Evolutionary conservation across 1,140 invertebrate species (phyloP), one percentile per base, ranked within the genome.

Genomic region (Drosophila neocordata): DNA sequence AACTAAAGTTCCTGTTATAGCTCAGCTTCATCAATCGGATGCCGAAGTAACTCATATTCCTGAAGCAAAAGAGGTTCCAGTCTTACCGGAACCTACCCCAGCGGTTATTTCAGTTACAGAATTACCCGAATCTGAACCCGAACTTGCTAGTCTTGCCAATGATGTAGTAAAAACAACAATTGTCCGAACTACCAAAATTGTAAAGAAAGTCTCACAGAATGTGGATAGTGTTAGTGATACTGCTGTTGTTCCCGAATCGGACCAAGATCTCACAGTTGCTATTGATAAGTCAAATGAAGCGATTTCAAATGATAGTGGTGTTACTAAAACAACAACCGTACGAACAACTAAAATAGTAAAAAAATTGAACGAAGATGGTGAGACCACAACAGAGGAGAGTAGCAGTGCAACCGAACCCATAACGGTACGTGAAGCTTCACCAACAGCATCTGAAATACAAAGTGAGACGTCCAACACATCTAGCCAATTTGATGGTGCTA

Each of bases 131-230:
- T n/a, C 65, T 12, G 72, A 85, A 24, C 51, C 66, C 0, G 35
- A 68, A 11, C 27, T 34, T 65, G 61, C 27, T 5, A 58, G 56
- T 22, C 27, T 31, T 41, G 15, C 22, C 58, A 87, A 77, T 41
- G 89, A 91, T 69, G 77, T 91, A 13, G 76, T 91, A 0, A 91
- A 91, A 57, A 91, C 89, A 5, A 91, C 89, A 27, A 81, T 91
- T 74, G 83, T 88, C 12, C 72, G 89, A 35, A 91, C 89, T n/a
- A 91, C 89, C 0, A 91, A 91, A 58, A 88, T 79, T 62, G 75
- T 91, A 2, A 91, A 91, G 31, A 91, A 91, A 38, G 48, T 91
- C 9, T 57, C 89, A 6, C 89, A 91, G 65, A 91, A 89, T 52
- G 37, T 61, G 27, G 89, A 77, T 34, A 63, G 12, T 15, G 41